Conservation (phyloP, 2,888 invertebrate species). For the Rhodophaea formosa region DNA sequence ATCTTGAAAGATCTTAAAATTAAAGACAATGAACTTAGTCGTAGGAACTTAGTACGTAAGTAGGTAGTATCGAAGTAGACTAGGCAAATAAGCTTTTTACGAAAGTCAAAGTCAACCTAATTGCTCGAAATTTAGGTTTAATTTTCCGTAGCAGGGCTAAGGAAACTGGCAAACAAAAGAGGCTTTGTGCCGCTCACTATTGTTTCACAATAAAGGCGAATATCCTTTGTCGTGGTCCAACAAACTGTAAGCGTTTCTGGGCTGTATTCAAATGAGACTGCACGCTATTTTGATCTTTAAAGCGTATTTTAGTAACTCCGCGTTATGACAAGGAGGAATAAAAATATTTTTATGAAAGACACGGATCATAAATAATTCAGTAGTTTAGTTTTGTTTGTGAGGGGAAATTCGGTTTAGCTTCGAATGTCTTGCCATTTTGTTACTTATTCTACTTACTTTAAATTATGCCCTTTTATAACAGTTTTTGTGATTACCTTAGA, state of each 20-base stretch:
- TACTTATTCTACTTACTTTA: not conserved
- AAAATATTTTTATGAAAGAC: slow-evolving; percentile 51
- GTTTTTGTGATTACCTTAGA: not conserved
- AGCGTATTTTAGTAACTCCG: slow-evolving; percentile 30
- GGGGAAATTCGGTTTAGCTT: slow-evolving; percentile 40
- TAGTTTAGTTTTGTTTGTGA: slow-evolving; percentile 43
- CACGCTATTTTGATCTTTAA: slow-evolving; percentile 43
- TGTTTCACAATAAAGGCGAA: slow-evolving; percentile 43
- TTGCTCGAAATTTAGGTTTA: slow-evolving; percentile 24
- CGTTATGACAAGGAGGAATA: slow-evolving; percentile 42
- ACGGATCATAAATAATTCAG: slow-evolving; percentile 46
- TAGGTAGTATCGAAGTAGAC: slow-evolving; percentile 4
- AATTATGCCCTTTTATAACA: not conserved
- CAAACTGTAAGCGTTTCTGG: slow-evolving; percentile 28
- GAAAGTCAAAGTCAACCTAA: slow-evolving; percentile 28
- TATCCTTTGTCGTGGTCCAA: slow-evolving; percentile 34
- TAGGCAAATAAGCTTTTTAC: slow-evolving; percentile 6
- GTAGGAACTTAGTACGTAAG: no score
- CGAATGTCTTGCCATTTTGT: slow-evolving; percentile 20
- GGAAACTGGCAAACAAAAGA: slow-evolving; percentile 41
- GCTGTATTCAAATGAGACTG: slow-evolving; percentile 29
- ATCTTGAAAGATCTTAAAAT: not conserved
- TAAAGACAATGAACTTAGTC: slow-evolving; percentile 11
- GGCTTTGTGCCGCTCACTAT: slow-evolving; percentile 44
- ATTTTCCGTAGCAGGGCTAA: slow-evolving; percentile 27